Evolutionary conservation across 1,140 invertebrate genomes (phyloP).

Genomic region (Papilio polyxenes): DNA sequence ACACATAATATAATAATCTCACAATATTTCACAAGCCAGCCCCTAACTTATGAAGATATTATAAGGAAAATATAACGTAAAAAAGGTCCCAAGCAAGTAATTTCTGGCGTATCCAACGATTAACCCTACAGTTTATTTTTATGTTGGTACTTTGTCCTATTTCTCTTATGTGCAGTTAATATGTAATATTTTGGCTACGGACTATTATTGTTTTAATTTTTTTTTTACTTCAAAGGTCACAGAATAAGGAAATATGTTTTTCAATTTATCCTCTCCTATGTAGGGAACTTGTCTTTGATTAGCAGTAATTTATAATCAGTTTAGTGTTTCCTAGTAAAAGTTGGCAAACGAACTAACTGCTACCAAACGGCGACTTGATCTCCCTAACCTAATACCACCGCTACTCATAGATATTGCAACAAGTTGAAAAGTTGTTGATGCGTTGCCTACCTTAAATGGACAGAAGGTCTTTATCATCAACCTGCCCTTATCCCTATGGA

Average conservation of each 20-base stretch:
- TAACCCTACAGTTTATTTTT: constrained; percentile 27
- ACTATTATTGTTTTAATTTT: constrained; percentile 7
- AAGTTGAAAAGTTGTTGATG: too few relatives aligned
- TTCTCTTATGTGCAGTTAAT: constrained; percentile 20
- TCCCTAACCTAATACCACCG: too few relatives aligned
- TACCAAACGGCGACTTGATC: too few relatives aligned
- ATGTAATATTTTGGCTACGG: background rate
- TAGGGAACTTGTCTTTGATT: too few relatives aligned
- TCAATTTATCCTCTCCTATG: too few relatives aligned
- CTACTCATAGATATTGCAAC: too few relatives aligned
- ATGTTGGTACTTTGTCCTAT: background rate
- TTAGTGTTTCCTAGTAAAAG: too few relatives aligned
- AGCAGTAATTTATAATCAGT: too few relatives aligned
- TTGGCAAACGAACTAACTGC: too few relatives aligned
- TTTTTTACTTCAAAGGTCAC: constrained; percentile 9
- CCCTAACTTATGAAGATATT: constrained; percentile 32
- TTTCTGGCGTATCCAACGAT: constrained; percentile 32
- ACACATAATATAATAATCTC: constrained; percentile 33
- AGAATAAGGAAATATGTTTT: background rate
- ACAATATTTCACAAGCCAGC: constrained; percentile 29
- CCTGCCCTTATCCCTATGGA: too few relatives aligned
- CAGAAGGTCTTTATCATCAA: too few relatives aligned
- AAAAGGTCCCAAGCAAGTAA: constrained; percentile 27
- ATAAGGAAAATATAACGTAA: constrained; percentile 32
- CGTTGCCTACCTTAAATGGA: too few relatives aligned